phyloP scores from a whole-genome alignment of 2,113 vertebrate genomes.

The Nannospalax galili region DNA sequence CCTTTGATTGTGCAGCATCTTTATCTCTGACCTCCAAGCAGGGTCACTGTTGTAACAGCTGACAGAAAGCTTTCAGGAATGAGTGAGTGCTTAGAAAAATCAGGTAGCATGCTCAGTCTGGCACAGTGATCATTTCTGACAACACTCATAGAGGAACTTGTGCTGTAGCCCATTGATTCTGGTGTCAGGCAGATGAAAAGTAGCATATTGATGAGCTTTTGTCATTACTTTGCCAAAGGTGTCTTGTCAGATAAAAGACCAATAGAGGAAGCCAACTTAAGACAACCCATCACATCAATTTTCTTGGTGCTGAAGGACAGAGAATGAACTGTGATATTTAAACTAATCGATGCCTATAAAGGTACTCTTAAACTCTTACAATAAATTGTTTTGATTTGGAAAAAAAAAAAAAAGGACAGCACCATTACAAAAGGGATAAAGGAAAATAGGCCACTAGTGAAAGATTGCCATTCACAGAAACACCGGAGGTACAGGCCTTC shows the following conservation, averaged over 20 bases:
- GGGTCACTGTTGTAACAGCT: slow-evolving; percentile 83
- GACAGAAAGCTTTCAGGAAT: slow-evolving; percentile 78
- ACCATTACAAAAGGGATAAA: background rate
- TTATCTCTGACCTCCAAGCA: slow-evolving; percentile 79
- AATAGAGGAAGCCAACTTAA: slow-evolving; percentile 83
- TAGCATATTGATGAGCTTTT: slow-evolving; percentile 84
- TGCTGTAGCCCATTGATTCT: slow-evolving; percentile 83
- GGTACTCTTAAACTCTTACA: slow-evolving; percentile 54
- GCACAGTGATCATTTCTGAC: slow-evolving; percentile 79
- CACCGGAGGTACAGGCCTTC: background rate
- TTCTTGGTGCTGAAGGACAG: slow-evolving; percentile 81
- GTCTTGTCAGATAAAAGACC: slow-evolving; percentile 86
- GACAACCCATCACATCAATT: slow-evolving; percentile 83
- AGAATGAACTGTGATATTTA: slow-evolving; percentile 82
- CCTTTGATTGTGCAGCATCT: slow-evolving; percentile 69
- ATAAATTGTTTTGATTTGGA: slow-evolving; percentile 70
- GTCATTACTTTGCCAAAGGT: slow-evolving; percentile 83
- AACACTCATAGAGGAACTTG: slow-evolving; percentile 78
- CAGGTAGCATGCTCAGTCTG: slow-evolving; percentile 70
- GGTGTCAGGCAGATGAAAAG: slow-evolving; percentile 86
- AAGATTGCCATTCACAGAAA: slow-evolving; percentile 16
- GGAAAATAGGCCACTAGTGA: background rate
- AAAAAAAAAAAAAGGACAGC: background rate
- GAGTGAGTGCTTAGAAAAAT: slow-evolving; percentile 76
- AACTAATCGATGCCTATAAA: slow-evolving; percentile 75